Base-by-base conservation (phyloP, 2,888 invertebrate species). In the Trissolcus brochymenae region DNA sequence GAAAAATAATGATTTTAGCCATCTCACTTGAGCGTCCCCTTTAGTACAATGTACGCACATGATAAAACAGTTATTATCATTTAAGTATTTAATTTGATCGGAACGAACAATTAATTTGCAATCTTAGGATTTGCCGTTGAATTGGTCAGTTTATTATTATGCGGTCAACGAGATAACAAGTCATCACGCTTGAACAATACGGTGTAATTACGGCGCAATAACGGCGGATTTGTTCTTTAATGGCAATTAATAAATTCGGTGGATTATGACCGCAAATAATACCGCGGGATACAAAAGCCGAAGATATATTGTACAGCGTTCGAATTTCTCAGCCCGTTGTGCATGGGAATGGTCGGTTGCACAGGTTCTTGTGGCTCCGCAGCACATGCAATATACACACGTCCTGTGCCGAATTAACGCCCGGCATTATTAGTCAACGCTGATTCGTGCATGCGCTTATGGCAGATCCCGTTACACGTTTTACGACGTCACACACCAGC, bases 341-440 rank as follows among this genome's bases (percentile, higher is more conserved):
- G 65, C 65, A 49, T 65, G 64, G 49, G 40, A 65, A 72, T 60
- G 59, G 46, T 40, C 64, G n/a, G 41, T 19, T 14, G 6, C 21
- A 16, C 56, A 59, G 53, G 46, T 46, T 65, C 43, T 35, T 35
- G 35, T 6, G 55, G 61, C 46, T 50, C 53, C 11, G 51, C 53
- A 59, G 60, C 66, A 73, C 55, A 66, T 73, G 73, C 56, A 16
- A 46, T 35, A 25, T 50, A 43, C 65, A 73, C 50, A 60, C 61
- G 60, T 66, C 56, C 51, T 54, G 59, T 40, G 54, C 54, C 53
- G 53, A 72, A 72, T 65, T 72, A 71, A 71, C 64, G 43, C 51
- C 41, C 11, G 41, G 50, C 62, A 19, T 51, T 54, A 60, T 65
- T 65, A 73, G 60, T 17, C 50, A 19, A 40, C 14, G 55, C 60